Conservation (phyloP, 2,113 vertebrate genomes). For the Megaleporinus macrocephalus region DNA sequence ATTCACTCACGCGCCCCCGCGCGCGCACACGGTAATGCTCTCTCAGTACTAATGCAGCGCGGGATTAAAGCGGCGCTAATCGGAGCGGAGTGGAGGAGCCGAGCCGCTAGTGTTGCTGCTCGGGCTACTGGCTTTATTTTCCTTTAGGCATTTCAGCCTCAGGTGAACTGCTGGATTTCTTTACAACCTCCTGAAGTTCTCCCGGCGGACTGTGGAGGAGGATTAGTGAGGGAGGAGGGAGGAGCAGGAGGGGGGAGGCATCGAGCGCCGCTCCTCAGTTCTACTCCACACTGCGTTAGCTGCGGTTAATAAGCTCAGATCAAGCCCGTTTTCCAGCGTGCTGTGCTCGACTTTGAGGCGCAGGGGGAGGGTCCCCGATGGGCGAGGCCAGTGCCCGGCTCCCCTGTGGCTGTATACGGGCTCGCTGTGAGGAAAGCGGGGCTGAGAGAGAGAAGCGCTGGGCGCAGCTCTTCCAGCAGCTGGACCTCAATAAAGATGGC, state of each 20-base stretch:
- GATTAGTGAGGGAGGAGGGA: too few species aligned
- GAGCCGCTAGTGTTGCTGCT: neutral
- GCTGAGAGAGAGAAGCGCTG: slow-evolving; percentile 75
- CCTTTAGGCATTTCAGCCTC: neutral
- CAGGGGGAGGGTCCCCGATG: slow-evolving; percentile 59
- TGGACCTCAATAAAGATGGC: slow-evolving; percentile 86
- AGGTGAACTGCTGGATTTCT: too few species aligned
- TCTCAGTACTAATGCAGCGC: neutral
- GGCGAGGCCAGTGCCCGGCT: slow-evolving; percentile 59
- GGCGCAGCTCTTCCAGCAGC: slow-evolving; percentile 81
- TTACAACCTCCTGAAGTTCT: too few species aligned
- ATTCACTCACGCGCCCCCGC: neutral
- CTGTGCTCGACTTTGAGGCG: neutral
- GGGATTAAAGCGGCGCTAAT: slow-evolving; percentile 4
- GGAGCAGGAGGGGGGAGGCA: too few species aligned
- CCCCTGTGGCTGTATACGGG: slow-evolving; percentile 44
- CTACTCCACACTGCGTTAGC: too few species aligned
- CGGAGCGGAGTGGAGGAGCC: neutral
- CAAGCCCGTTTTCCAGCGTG: neutral
- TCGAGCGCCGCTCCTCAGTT: too few species aligned
- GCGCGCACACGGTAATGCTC: neutral
- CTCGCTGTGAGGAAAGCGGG: slow-evolving; percentile 45
- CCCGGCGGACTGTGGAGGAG: too few species aligned
- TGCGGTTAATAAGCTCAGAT: neutral
- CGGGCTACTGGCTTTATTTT: neutral